Evolutionary conservation across 2,888 invertebrate species (phyloP).

Genomic region (Macropis europaea): DNA sequence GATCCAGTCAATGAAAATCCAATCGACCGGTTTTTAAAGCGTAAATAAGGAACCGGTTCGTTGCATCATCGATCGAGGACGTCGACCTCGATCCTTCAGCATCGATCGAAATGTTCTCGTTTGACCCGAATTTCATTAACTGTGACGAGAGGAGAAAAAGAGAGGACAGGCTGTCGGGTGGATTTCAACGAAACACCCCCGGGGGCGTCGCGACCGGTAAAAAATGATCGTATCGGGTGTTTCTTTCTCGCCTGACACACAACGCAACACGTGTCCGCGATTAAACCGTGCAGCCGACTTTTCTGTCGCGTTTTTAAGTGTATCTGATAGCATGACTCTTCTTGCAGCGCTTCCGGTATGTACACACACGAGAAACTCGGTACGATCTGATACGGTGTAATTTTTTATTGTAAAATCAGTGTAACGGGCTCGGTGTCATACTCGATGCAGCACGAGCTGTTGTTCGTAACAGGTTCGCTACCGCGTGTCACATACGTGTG

Average conservation of each 20-base stretch:
- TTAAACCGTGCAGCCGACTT: not conserved
- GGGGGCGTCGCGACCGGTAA: not conserved
- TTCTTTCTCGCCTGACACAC: slow-evolving; percentile 1
- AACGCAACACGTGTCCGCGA: slow-evolving; percentile 39
- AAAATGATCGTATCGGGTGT: slow-evolving; percentile 6
- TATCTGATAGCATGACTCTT: too few relatives aligned
- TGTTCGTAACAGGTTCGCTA: too few relatives aligned
- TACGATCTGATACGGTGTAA: too few relatives aligned
- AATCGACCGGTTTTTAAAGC: not conserved
- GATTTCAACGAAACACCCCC: slow-evolving; percentile 3
- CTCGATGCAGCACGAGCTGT: too few relatives aligned
- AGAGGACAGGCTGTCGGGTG: not conserved
- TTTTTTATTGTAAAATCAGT: too few relatives aligned
- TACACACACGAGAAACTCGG: too few relatives aligned
- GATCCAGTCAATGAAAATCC: not conserved
- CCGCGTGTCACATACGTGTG: too few relatives aligned
- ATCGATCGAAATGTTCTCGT: slow-evolving; percentile 10
- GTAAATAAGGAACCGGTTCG: slow-evolving; percentile 14
- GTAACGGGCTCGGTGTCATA: too few relatives aligned
- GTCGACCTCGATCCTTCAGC: slow-evolving; percentile 36
- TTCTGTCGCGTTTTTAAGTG: not conserved
- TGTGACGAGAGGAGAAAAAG: not conserved
- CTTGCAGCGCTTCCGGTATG: too few relatives aligned
- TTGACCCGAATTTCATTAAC: slow-evolving; percentile 36
- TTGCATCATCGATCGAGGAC: slow-evolving; percentile 30